phyloP scores from a whole-genome alignment of 2,888 invertebrate species.

The Caenorhabditis angaria region DNA sequence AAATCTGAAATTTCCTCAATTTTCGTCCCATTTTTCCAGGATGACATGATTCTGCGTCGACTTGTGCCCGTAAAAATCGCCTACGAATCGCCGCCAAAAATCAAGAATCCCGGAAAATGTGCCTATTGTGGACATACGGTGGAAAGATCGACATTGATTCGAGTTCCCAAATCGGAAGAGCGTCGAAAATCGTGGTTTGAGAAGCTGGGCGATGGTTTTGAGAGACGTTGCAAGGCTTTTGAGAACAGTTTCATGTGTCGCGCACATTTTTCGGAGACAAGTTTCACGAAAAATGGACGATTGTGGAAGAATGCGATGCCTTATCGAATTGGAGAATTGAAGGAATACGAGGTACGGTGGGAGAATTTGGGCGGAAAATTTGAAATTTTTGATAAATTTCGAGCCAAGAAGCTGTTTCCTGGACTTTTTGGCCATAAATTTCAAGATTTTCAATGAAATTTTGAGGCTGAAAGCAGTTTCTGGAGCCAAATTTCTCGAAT shows the following conservation, averaged over 20 bases:
- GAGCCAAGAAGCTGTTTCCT: too few relatives aligned
- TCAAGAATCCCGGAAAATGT: conserved; percentile 15
- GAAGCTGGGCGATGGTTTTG: conserved; percentile 22
- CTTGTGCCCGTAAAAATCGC: conserved; percentile 6
- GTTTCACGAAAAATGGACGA: conserved; percentile 23
- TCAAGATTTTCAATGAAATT: too few relatives aligned
- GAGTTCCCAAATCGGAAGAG: conserved; percentile 24
- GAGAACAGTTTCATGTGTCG: conserved; percentile 24
- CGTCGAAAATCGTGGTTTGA: conserved; percentile 17
- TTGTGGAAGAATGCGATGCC: conserved; percentile 20
- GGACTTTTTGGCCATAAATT: too few relatives aligned
- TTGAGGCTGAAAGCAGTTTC: too few relatives aligned
- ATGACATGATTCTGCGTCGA: conserved; percentile 9
- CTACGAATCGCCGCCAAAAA: neutral
- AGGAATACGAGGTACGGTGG: too few relatives aligned
- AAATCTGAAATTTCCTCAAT: too few relatives aligned
- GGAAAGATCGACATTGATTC: conserved; percentile 5
- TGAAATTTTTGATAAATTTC: too few relatives aligned
- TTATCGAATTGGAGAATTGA: too few relatives aligned
- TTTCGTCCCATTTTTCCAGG: too few relatives aligned
- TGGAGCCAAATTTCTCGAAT: too few relatives aligned
- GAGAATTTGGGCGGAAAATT: too few relatives aligned
- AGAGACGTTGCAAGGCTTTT: neutral
- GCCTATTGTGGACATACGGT: conserved; percentile 12
- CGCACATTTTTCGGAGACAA: conserved; percentile 13